phyloP scores from a whole-genome alignment of 2,797 vertebrate species.

The Tarsius wallacei region DNA sequence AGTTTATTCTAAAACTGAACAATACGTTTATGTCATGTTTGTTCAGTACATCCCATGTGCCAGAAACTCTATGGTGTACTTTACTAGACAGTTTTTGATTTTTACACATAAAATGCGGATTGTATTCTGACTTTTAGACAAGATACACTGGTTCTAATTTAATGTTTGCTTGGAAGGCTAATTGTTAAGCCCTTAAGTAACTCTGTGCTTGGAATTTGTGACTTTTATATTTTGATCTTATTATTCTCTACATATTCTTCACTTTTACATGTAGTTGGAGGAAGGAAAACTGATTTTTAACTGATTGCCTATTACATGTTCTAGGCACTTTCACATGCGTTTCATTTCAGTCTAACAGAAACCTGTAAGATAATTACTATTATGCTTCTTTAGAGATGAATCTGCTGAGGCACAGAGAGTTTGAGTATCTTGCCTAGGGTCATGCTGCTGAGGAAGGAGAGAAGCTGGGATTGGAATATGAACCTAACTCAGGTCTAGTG shows the following conservation, averaged over 20 bases:
- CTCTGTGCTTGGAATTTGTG: slow-evolving; percentile 34
- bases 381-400: slow-evolving; percentile 25
- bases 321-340: background rate
- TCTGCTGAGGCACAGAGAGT: background rate
- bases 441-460: background rate
- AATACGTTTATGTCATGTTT: background rate
- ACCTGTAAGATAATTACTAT: slow-evolving; percentile 12
- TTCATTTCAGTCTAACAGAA: background rate
- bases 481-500: background rate
- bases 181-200: background rate
- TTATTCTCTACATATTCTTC: background rate
- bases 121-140: background rate
- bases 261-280: background rate
- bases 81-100: slow-evolving; percentile 6
- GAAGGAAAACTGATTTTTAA: slow-evolving; percentile 24
- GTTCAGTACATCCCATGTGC: background rate
- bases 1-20: slow-evolving; percentile 48
- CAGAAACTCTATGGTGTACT: slow-evolving; percentile 1
- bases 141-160: background rate
- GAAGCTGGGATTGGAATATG: background rate
- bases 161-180: slow-evolving; percentile 2
- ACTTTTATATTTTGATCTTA: slow-evolving; percentile 49
- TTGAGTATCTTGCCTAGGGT: background rate
- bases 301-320: background rate
- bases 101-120: slow-evolving; percentile 28